Evolutionary conservation across 2,797 vertebrate genomes (phyloP), one percentile per base, ranked within the genome.

Genomic region (Ispidina picta): DNA sequence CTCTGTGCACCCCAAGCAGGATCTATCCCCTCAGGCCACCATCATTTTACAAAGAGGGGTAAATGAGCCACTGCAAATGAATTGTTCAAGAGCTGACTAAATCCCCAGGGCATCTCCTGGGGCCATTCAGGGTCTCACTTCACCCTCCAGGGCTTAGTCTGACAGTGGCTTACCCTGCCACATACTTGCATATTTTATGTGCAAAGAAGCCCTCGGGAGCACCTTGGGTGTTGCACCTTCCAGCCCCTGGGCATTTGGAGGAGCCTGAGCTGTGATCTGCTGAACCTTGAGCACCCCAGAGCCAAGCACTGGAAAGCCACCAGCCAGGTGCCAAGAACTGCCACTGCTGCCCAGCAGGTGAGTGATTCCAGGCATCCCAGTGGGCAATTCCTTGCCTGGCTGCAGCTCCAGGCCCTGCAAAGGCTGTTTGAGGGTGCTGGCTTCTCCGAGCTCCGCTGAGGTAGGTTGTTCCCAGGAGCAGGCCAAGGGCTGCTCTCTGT

Each of bases 301-400:
- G 2, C 15, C 12, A 2, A 81, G 31, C 29, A 52, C 52, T 28
- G 26, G 55, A 58, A 85, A 78, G 2, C 17, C 10, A 2, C 29
- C 46, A 31, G 51, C 3, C 0, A 0, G n/a, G 12, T 64, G 44
- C 65, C 55, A 46, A 49, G 54, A 82, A 52, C 46, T 88, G 62
- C 9, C 44, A 28, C 31, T 31, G 43, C 56, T 62, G 21, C n/a
- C 31, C 2, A 1, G 26, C 52, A 63, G 66, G 62, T 2, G 15
- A 35, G 29, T 26, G 28, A 41, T 77, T 21, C 6, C 9, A 26
- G 65, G 46, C 46, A 74, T 31, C n/a, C 66, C 1, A 2, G 10
- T 1, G 3, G 12, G 29, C 0, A 6, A 48, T 81, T 77, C 33
- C 28, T 14, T 2, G 28, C 44, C 3, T 0, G 1, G 76, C 23